Evolutionary conservation across 2,797 vertebrate species (phyloP), one percentile per base, ranked within the genome.

Genomic region (Eptatretus atami): DNA sequence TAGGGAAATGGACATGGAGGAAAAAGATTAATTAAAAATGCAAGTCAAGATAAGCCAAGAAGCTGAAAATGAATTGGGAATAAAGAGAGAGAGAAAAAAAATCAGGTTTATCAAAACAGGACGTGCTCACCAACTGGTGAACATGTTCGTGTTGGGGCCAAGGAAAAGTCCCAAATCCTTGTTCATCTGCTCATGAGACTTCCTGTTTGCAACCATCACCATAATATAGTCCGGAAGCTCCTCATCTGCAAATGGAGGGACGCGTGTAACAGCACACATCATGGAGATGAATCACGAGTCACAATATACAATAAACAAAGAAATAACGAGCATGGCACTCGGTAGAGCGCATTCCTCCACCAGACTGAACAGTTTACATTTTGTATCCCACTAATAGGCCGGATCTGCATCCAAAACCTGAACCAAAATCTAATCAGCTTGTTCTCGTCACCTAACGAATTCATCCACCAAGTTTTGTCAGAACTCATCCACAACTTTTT

Each of bases 171-270:
- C 86, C 64, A 98, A 82, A 69, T 98, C 90, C 52, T 92, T 87
- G 31, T 83, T 80, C 90, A 98, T 98, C 75, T 98, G 90, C 66
- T 93, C 81, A 64, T 86, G 80, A 65, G 78, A 95, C 76, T 98
- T 98, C 79, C 94, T 98, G 75, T 98, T 96, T 63, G 90, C 90
- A 66, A 96, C 87, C 90, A 98, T 98, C 68, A 98, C 90, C 90
- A 96, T 96, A 64, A 98, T 98, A 68, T 98, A 98, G 76, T 98
- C 90, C 31, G 90, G 90, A 54, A 98, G 81, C 70, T 98, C 90
- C 72, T 98, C 88, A 65, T 98, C 90, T 96, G 71, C 19, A 19
- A 19, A 19, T 19, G 19, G 19, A 19, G 19, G 19, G 19, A 19
- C 19, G 19, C 19, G 19, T 19, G 19, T 19, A 19, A 19, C 19